These are phyloP conservation scores for Microcebus lehilahytsara DNA, from an alignment of 2,113 vertebrate species.

Conservation along the genomic window DNA sequence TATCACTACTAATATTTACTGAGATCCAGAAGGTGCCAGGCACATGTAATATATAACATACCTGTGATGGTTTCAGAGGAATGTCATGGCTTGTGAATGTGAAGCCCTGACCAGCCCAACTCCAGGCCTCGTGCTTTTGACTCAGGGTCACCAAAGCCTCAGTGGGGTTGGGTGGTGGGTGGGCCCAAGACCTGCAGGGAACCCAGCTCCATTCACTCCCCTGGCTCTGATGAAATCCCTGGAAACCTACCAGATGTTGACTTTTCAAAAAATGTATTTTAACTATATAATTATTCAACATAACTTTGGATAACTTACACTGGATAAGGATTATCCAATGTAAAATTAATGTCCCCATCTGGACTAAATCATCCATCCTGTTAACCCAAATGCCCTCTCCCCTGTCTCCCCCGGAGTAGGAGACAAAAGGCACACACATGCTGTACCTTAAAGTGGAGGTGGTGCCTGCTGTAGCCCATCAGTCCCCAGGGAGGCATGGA, in stretches of 20 bases:
- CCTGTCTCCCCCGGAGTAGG: background rate
- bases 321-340: background rate
- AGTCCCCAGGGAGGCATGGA: background rate
- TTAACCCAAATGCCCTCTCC: background rate
- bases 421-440: background rate
- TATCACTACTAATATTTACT: constrained; percentile 24
- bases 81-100: background rate
- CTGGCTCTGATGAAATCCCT: background rate
- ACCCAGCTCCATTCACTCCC: background rate
- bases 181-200: background rate
- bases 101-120: background rate
- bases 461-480: background rate
- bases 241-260: constrained; percentile 9
- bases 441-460: background rate
- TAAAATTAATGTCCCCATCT: constrained; percentile 13
- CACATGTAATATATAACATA: background rate
- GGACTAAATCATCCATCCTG: background rate
- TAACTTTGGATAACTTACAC: background rate
- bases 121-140: background rate
- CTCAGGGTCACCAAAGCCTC: background rate
- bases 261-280: constrained; percentile 28
- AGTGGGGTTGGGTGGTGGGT: too few species aligned
- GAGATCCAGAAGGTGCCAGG: background rate
- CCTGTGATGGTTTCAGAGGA: background rate
- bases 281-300: background rate